A percentile compares a stretch with the other conserved stretches of the same genome.
Evolutionary conservation across 2,888 invertebrate species (phyloP).

Genomic region (Mamestra brassicae): DNA sequence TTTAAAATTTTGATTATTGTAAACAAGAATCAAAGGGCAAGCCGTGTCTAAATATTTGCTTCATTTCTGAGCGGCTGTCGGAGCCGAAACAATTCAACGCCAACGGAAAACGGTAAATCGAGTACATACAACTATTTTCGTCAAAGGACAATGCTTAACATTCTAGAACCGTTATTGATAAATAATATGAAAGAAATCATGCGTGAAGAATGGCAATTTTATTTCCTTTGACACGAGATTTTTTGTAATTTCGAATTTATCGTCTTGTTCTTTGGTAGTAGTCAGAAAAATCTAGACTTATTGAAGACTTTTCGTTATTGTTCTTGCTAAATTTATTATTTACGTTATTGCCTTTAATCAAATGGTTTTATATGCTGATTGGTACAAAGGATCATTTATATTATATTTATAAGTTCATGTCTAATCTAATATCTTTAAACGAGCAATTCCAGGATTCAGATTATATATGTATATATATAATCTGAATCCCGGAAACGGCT

Average conservation of each 20-base stretch:
- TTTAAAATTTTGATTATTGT: constrained; percentile 43
- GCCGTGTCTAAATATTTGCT: constrained; percentile 51
- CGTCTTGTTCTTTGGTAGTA: constrained; percentile 4
- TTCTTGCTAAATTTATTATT: background rate
- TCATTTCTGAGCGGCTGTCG: constrained; percentile 14
- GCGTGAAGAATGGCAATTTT: constrained; percentile 35
- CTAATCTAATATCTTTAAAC: too few relatives aligned
- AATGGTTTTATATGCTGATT: background rate
- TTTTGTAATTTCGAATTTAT: constrained; percentile 28
- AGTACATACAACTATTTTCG: constrained; percentile 18
- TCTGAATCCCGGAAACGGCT: too few relatives aligned
- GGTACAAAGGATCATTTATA: too few relatives aligned
- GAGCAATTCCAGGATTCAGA: too few relatives aligned
- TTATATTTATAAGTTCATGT: too few relatives aligned
- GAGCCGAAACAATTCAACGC: constrained; percentile 25
- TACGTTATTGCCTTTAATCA: background rate
- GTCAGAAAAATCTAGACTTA: background rate
- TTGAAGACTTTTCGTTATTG: background rate
- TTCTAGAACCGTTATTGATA: constrained; percentile 18
- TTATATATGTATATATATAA: too few relatives aligned
- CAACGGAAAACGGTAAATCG: constrained; percentile 19
- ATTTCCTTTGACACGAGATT: constrained; percentile 39
- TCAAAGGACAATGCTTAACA: constrained; percentile 18
- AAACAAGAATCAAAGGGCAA: constrained; percentile 52
- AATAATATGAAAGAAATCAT: constrained; percentile 27